Base-by-base conservation (phyloP, 2,113 vertebrate species). In the Myotis yumanensis region DNA sequence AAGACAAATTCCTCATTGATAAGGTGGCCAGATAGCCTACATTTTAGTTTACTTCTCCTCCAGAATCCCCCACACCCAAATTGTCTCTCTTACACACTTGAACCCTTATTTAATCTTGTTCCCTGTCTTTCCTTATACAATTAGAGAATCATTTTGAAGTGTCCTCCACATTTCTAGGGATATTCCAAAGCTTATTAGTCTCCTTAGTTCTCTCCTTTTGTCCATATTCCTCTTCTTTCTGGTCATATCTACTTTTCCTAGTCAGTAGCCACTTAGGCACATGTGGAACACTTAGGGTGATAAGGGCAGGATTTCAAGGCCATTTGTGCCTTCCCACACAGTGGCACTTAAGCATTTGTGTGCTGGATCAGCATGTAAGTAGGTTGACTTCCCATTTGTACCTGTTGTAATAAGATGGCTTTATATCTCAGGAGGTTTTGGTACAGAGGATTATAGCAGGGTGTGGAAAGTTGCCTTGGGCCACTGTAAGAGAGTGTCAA, bases 401-500 rank as follows among this genome's bases (percentile, higher is more conserved):
- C 77, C 81, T 84, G 22, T 94, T 57, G 4, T 90, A 43, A 82
- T 81, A 75, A 62, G 28, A 46, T 57, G 84, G 40, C 48, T 84
- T 94, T 46, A 5, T 89, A 80, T 90, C 51, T 6, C 75, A 86
- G 72, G 40, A 92, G 69, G 71, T 86, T 86, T 52, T 79, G n/a
- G 30, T 89, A 22, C 32, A 73, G 75, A 92, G 51, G 15, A 71
- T 37, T 84, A 54, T 75, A 90, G 85, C 23, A 64, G 51, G 30
- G 51, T 92, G 25, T 92, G 86, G 46, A 81, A 91, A 85, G 75
- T 89, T 83, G 82, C 69, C 68, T 89, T 87, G 68, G 68, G 52
- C 46, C 86, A 88, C 72, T 96, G 12, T 85, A 76, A 95, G 93
- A 97, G 66, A 35, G 40, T 80, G 40, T 89, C 87, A 46, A 76